Conservation (phyloP, 2,888 invertebrate species). For the Drosophila macrospina region DNA sequence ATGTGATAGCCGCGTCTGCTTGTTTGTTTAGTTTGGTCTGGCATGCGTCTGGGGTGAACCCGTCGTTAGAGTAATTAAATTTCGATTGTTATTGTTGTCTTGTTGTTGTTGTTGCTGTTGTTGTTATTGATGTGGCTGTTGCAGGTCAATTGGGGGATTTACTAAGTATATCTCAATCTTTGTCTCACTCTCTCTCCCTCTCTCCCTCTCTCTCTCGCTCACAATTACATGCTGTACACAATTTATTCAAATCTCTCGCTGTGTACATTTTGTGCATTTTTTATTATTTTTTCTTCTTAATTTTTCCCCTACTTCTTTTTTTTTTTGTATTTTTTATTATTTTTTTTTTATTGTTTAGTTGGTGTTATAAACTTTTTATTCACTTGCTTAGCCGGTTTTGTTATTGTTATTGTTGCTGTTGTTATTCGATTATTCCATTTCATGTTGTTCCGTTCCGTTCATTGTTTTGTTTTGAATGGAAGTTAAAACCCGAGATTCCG, state of each 20-base stretch:
- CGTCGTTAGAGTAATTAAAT: slow-evolving; percentile 30
- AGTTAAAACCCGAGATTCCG: slow-evolving; percentile 48
- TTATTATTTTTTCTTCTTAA: slow-evolving; percentile 16
- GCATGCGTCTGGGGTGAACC: slow-evolving; percentile 19
- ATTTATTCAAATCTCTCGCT: slow-evolving; percentile 20
- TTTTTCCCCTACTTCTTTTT: neutral
- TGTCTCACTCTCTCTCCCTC: neutral
- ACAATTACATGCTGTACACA: slow-evolving; percentile 14
- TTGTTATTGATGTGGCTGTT: slow-evolving; percentile 24
- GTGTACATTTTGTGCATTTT: slow-evolving; percentile 30
- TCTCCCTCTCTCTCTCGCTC: neutral
- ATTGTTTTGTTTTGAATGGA: slow-evolving; percentile 20
- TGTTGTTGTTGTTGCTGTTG: slow-evolving; percentile 19
- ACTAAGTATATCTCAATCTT: slow-evolving; percentile 22
- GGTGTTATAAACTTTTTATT: slow-evolving; percentile 56
- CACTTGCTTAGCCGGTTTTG: slow-evolving; percentile 36
- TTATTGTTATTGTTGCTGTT: slow-evolving; percentile 12
- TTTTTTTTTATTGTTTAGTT: slow-evolving; percentile 10
- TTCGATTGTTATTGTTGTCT: slow-evolving; percentile 22
- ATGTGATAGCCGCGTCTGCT: neutral
- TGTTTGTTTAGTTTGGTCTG: slow-evolving; percentile 12
- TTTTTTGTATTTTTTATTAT: neutral
- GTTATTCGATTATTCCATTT: slow-evolving; percentile 14
- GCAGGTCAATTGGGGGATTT: slow-evolving; percentile 40
- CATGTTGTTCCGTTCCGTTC: slow-evolving; percentile 3